Base-by-base conservation (phyloP, 2,888 invertebrate genomes). In the Sclerodermus sp. region DNA sequence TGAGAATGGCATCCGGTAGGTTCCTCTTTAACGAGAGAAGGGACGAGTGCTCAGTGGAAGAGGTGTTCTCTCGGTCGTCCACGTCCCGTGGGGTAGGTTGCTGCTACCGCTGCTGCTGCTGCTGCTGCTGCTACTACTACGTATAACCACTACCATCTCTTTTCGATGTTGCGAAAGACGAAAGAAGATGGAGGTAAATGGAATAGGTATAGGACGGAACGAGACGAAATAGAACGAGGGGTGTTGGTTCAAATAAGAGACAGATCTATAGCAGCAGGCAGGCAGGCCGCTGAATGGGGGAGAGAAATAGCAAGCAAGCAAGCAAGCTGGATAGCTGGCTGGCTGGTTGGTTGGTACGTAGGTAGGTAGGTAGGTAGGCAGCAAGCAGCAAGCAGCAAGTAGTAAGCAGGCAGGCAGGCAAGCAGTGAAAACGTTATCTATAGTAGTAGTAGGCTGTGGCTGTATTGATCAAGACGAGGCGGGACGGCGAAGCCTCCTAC, bases 391-490 rank as follows among this genome's bases (percentile, higher is more conserved):
- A 29, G 55, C 60, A 49, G 60, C 60, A 62, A 51, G 61, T 57
- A 49, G 51, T 64, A 62, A 54, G 63, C 66, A 57, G 51, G 63
- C 63, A 58, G 57, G 58, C 55, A 58, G 63, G 67, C 66, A 66
- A 51, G 61, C 60, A 66, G 72, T 70, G 69, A 71, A 68, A 74
- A 72, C 67, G 70, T 70, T 71, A 69, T 71, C 70, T 74, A 71
- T 71, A 71, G 68, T 62, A 62, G 46, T 58, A 63, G 72, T 74
- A 75, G 74, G 74, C 74, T 73, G 73, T 73, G 65, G 72, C 73
- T 73, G 75, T 76, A 76, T 76, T 76, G 76, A 76, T 76, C 76
- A 76, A 76, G 76, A 76, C 74, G 72, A 72, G 71, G 75, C 71
- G 73, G 71, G 70, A 70, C 71, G 69, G 64, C 63, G 66, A 57